Evolutionary conservation across 1,140 invertebrate genomes (phyloP).

Genomic region (Diprion similis): DNA sequence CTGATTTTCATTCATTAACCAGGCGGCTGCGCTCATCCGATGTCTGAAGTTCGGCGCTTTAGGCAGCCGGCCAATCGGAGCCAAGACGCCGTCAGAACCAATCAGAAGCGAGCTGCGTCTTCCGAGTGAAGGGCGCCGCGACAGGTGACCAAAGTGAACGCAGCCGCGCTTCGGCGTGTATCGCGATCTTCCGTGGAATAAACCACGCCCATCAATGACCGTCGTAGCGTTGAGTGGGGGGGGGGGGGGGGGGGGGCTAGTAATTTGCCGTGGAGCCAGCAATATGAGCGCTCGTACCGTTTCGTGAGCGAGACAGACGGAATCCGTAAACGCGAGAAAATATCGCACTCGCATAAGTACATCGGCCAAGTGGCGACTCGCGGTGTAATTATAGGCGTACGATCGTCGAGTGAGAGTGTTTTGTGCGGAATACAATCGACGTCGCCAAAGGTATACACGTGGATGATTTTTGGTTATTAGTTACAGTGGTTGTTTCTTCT

Average conservation of each 20-base stretch:
- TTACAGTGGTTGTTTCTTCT: conserved; percentile 26
- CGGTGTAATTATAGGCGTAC: not conserved
- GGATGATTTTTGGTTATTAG: conserved; percentile 18
- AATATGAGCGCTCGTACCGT: conserved; percentile 39
- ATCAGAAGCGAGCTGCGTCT: too few relatives aligned
- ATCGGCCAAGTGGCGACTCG: conserved; percentile 26
- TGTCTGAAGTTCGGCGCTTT: too few relatives aligned
- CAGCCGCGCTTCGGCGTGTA: conserved; percentile 11
- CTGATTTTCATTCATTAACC: too few relatives aligned
- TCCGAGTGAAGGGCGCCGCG: too few relatives aligned
- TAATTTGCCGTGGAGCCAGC: conserved; percentile 38
- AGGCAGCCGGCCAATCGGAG: too few relatives aligned
- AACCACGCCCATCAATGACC: conserved; percentile 34
- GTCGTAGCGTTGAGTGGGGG: conserved; percentile 27
- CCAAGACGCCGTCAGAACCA: too few relatives aligned
- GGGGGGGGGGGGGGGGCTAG: conserved; percentile 39
- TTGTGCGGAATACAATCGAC: conserved; percentile 29
- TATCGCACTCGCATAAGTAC: conserved; percentile 36
- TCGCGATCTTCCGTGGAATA: conserved; percentile 29
- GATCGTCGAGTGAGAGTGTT: conserved; percentile 32
- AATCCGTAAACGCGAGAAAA: conserved; percentile 33
- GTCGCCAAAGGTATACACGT: conserved; percentile 30
- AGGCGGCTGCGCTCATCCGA: too few relatives aligned
- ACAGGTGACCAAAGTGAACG: not conserved
- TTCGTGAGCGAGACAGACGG: conserved; percentile 28